Base-by-base conservation (phyloP, 1,140 invertebrate genomes). In the Grapholita molesta region DNA sequence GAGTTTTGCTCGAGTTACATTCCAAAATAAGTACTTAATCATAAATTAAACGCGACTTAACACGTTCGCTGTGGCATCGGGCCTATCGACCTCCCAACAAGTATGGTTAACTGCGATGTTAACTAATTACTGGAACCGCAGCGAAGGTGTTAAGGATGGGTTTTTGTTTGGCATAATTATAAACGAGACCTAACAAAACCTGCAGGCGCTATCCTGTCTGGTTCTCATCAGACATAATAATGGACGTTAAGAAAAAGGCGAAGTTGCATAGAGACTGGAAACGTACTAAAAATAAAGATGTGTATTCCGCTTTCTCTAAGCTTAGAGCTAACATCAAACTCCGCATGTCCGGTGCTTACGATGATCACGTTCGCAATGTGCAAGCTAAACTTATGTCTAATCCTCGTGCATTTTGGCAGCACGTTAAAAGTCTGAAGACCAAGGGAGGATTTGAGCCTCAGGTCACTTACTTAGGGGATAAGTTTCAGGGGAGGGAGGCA, bases 181-280 rank as follows among this genome's bases (percentile, higher is more conserved):
- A n/a, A n/a, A n/a, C n/a, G n/a, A 30, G 64, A 11, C 24, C 7
- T 3, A n/a, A 24, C 4, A 23, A 42, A 25, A 5, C 8, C 21
- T 12, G n/a, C 23, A 38, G 35, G 21, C 35, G 33, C 3, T 66
- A 66, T 42, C 64, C 64, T 4, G 23, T 48, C 2, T 66, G 64
- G 64, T 66, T 42, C 15, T 12, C 64, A 12, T 6, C 35, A 3
- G 33, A 66, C 23, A 23, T 66, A 18, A 66, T 66, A 9, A 9
- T 12, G 6, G 64, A 66, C 42, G 5, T 66, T 3, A 28, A 23
- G 12, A n/a, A 15, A 9, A 66, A 66, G 21, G 21, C 35, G 1
- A 25, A 38, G 38, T 18, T 66, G 5, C 64, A 66, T 66, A 32
- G 33, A 1, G 5, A 66, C 23, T 66, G 64, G 64, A 66, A 66